Conservation (phyloP, 2,113 vertebrate species). For the Nibea albiflora region DNA sequence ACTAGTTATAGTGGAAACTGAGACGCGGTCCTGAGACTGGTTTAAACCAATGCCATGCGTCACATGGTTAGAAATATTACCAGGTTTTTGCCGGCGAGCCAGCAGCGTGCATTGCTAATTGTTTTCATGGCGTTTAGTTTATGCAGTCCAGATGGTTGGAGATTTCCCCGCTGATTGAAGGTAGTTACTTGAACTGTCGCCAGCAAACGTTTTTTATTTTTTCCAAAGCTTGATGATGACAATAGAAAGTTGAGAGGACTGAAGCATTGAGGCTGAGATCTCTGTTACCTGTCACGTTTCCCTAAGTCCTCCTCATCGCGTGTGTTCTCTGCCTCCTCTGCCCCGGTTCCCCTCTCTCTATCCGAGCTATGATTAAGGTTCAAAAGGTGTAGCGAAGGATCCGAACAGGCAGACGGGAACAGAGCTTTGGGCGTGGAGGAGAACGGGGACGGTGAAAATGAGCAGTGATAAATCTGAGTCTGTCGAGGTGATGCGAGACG, state of each 20-base stretch:
- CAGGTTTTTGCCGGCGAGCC: too few relatives aligned
- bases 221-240: too few relatives aligned
- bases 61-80: too few relatives aligned
- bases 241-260: not conserved
- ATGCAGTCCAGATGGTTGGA: too few relatives aligned
- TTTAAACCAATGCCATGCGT: too few relatives aligned
- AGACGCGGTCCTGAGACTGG: too few relatives aligned
- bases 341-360: not conserved
- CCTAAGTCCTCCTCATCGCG: not conserved
- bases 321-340: not conserved
- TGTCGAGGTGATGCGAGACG: not conserved
- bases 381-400: slow-evolving; percentile 10
- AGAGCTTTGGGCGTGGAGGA: not conserved
- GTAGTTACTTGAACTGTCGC: too few relatives aligned
- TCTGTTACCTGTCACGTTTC: slow-evolving; percentile 7
- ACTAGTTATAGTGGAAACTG: too few relatives aligned
- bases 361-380: slow-evolving; percentile 25
- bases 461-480: slow-evolving; percentile 9
- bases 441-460: not conserved
- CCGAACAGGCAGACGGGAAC: not conserved
- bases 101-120: too few relatives aligned
- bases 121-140: too few relatives aligned
- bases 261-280: not conserved
- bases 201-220: too few relatives aligned
- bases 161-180: too few relatives aligned